Evolutionary conservation across 2,797 vertebrate species (phyloP).

Genomic region (Tenualosa ilisha): DNA sequence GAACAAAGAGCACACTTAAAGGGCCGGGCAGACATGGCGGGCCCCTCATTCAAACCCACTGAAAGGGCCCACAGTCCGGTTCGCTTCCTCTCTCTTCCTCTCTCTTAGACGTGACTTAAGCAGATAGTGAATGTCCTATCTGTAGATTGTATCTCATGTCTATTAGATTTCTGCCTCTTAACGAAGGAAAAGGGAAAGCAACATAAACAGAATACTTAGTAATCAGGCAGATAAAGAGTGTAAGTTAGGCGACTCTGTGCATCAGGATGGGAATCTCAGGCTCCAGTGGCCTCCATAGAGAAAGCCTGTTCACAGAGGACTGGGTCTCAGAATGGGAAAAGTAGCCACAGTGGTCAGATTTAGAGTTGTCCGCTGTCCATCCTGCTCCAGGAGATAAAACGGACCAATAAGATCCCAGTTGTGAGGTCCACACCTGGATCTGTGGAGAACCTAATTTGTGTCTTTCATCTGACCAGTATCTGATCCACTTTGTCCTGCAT

Average conservation of each 20-base stretch:
- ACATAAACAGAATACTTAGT: slow-evolving; percentile 54
- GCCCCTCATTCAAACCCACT: slow-evolving; percentile 25
- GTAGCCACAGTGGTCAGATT: background rate
- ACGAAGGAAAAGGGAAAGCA: slow-evolving; percentile 51
- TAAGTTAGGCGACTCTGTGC: slow-evolving; percentile 14
- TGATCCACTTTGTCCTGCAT: slow-evolving; percentile 7
- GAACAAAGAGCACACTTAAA: slow-evolving; percentile 53
- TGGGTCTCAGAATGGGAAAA: background rate
- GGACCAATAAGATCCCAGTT: background rate
- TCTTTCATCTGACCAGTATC: background rate
- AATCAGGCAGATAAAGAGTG: slow-evolving; percentile 54
- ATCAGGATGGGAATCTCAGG: slow-evolving; percentile 13
- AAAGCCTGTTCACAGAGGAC: background rate
- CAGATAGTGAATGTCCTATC: slow-evolving; percentile 60
- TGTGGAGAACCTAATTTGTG: background rate
- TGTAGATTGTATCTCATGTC: slow-evolving; percentile 65
- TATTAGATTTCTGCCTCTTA: slow-evolving; percentile 59
- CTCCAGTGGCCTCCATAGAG: background rate
- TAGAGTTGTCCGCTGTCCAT: background rate
- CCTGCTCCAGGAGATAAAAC: background rate
- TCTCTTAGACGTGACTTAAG: slow-evolving; percentile 28
- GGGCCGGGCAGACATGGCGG: slow-evolving; percentile 32
- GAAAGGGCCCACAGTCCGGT: slow-evolving; percentile 1
- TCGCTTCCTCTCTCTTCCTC: slow-evolving; percentile 22
- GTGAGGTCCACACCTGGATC: background rate